Evolutionary conservation across 2,113 vertebrate species (phyloP).

Genomic region (Gambusia affinis): DNA sequence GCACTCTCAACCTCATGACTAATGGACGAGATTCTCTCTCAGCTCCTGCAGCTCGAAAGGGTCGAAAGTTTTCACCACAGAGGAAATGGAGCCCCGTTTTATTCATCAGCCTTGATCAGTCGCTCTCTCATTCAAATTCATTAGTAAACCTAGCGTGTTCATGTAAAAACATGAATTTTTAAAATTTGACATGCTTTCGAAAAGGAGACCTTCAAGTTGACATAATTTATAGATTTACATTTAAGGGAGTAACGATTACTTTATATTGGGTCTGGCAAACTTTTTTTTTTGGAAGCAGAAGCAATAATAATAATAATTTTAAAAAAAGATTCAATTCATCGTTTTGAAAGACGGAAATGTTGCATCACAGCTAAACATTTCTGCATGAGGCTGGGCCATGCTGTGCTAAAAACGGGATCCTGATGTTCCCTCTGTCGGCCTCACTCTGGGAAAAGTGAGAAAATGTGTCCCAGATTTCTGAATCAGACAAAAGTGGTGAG

Average conservation of each 20-base stretch:
- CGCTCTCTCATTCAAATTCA: background rate
- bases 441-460: background rate
- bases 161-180: background rate
- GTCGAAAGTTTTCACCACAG: slow-evolving; percentile 11
- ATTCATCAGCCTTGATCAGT: slow-evolving; percentile 16
- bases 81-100: slow-evolving; percentile 7
- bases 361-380: background rate
- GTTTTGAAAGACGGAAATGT: background rate
- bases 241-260: background rate
- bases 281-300: background rate
- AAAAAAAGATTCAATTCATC: background rate
- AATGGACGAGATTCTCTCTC: slow-evolving; percentile 60
- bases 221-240: background rate
- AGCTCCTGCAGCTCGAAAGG: slow-evolving; percentile 24
- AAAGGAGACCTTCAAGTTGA: no score
- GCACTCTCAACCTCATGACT: slow-evolving; percentile 63
- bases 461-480: background rate
- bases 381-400: background rate
- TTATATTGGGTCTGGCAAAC: background rate
- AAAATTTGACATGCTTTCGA: no score
- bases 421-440: background rate
- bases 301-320: no score
- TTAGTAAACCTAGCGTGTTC: background rate
- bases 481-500: background rate
- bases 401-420: background rate